These are phyloP conservation scores for Alaudala cheleensis DNA, from an alignment of 2,113 vertebrate species.

Conservation along the genomic window DNA sequence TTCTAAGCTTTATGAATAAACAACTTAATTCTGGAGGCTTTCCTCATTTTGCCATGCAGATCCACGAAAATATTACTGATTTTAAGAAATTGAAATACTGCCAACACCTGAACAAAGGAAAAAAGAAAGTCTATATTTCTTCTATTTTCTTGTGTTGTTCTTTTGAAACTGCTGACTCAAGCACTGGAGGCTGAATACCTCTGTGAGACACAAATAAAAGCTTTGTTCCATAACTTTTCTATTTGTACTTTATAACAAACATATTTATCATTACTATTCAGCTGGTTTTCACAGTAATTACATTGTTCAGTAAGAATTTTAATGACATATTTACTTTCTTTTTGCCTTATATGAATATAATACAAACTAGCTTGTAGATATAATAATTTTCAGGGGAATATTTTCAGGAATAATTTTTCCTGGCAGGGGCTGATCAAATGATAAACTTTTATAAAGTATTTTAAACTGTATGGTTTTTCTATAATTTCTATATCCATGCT, in stretches of 20 bases:
- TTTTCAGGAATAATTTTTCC: background rate
- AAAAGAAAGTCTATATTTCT: background rate
- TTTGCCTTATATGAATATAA: background rate
- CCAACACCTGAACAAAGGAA: background rate
- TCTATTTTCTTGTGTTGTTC: background rate
- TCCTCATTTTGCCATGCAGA: background rate
- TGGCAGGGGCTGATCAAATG: background rate
- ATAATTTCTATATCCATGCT: background rate
- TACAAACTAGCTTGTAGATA: background rate
- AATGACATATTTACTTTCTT: background rate
- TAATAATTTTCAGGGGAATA: background rate
- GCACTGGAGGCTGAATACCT: background rate
- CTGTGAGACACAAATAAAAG: background rate
- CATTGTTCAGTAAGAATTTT: background rate
- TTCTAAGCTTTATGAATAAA: background rate
- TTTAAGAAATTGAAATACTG: background rate
- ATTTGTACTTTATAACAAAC: background rate
- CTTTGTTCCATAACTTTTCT: background rate
- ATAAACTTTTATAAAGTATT: background rate
- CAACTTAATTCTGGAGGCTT: background rate
- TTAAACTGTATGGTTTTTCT: background rate
- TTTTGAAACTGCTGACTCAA: slow-evolving; percentile 2
- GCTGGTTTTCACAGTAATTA: background rate
- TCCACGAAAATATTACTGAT: background rate
- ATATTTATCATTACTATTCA: background rate